Evolutionary conservation across 2,888 invertebrate species (phyloP), one percentile per base, ranked within the genome.

Genomic region (Dasypolia templi): DNA sequence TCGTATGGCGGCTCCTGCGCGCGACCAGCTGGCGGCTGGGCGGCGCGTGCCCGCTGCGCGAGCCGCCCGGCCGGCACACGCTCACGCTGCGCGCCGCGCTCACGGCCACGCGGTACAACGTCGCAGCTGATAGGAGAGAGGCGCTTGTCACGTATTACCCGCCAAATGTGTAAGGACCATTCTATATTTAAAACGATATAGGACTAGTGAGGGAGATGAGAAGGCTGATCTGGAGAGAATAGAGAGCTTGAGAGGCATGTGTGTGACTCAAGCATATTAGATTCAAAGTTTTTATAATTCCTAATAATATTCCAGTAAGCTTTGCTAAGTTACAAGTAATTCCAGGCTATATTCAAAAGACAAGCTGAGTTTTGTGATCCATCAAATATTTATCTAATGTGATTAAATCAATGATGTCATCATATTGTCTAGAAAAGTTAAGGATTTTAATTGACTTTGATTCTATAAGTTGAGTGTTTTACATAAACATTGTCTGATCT

Each of bases 131-230:
- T 92, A 67, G 95, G 96, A 95, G 96, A 69, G 98, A 98, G 94
- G 97, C 98, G 89, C 97, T 98, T 72, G 95, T 99, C 81, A 97
- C 97, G 61, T 99, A 99, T 98, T 97, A 97, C 92, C 99, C 99
- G 77, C 97, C 97, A 77, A 97, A 98, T 93, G 97, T 99, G 99
- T 99, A 96, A 98, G 98, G 97, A 11, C n/a, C 51, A 32, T 42
- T 32, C 44, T 26, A 7, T 26, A 2, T 17, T 32, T 6, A 2
- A 1, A 0, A 4, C n/a, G 1, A 17, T 35, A 5, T 17, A 42
- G 35, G 39, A 19, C 22, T 17, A 17, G 12, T 46, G 55, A 32
- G 12, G 32, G 9, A 39, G 76, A 64, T 19, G 39, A 19, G 12
- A 75, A 29, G 51, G 17, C 42, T 67, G 74, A 14, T 49, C n/a